phyloP scores from a whole-genome alignment of 64 coral and sea anemone genomes.

The Dendronephthya gigantea region DNA sequence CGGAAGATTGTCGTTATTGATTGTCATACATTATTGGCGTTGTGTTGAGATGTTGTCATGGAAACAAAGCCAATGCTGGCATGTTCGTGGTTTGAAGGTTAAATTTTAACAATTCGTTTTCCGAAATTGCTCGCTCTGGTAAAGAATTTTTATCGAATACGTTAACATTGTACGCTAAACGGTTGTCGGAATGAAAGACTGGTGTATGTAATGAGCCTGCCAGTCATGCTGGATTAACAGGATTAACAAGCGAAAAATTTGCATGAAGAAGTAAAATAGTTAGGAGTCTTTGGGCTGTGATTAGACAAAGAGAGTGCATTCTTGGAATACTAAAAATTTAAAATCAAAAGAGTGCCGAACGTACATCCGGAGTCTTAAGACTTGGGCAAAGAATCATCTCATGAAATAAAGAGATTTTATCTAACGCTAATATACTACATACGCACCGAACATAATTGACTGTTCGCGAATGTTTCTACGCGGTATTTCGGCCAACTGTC shows the following conservation, averaged over 20 bases:
- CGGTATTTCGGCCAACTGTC: neutral
- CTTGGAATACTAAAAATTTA: neutral
- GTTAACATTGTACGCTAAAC: neutral
- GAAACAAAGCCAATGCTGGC: neutral
- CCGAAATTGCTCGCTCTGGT: neutral
- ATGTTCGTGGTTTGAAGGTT: neutral
- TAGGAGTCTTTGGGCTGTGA: neutral
- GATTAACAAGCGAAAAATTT: neutral
- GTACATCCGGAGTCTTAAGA: neutral
- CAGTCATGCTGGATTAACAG: constrained; percentile 2
- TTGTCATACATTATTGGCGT: neutral
- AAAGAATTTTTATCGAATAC: neutral
- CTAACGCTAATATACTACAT: neutral
- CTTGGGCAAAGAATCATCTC: neutral
- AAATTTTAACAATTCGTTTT: neutral
- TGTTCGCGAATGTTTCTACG: neutral
- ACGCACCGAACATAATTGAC: neutral
- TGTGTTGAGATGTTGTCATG: neutral
- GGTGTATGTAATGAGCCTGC: neutral
- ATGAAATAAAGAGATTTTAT: neutral
- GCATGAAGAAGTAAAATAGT: neutral
- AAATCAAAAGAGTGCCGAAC: neutral
- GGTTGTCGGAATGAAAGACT: neutral
- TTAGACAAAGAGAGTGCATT: neutral
- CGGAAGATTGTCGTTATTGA: neutral